Base-by-base conservation (phyloP, 2,888 invertebrate species). In the Aelia acuminata region DNA sequence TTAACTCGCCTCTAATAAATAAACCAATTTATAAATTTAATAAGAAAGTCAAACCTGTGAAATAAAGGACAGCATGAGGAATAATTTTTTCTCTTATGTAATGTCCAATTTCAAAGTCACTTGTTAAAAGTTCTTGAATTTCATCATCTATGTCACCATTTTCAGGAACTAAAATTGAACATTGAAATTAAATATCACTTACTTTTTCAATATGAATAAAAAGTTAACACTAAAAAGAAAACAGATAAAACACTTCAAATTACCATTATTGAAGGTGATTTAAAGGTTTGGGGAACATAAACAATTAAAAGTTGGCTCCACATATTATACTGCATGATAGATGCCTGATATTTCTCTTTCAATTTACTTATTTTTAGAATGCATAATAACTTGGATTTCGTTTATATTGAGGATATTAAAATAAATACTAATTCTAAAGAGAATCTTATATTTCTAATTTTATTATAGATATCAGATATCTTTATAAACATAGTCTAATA, bases 81-180 rank as follows among this genome's bases (percentile, higher is more conserved):
- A 99, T 96, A 90, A 99, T 96, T 90, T 98, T 95, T 93, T 99
- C 99, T 91, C 98, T 96, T 92, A 99, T 96, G 93, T 98, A 98
- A 93, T 99, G 99, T 5, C 99, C 99, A 92, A 99, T 97, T 94
- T 99, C 99, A 93, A 98, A 99, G 93, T 99, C 99, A 88, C 96
- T 96, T 18, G 97, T 97, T 90, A 99, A 93, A 91, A 98, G 93
- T 91, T 96, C 95, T 93, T 96, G 97, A 75, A 96, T 95, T 90
- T 98, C 98, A 88, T 98, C 98, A 92, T 98, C 98, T 90, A 97
- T 93, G 90, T 97, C 97, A 75, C 95, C 95, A 92, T 96, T 97
- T 90, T 97, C 97, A 63, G 97, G 96, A 93, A 97, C 96, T 94
- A 93, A 86, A 89, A 84, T 26, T 48, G 13, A 84, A 84, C 48